Base-by-base conservation (phyloP, 2,888 invertebrate genomes). In the Drosophila recens region DNA sequence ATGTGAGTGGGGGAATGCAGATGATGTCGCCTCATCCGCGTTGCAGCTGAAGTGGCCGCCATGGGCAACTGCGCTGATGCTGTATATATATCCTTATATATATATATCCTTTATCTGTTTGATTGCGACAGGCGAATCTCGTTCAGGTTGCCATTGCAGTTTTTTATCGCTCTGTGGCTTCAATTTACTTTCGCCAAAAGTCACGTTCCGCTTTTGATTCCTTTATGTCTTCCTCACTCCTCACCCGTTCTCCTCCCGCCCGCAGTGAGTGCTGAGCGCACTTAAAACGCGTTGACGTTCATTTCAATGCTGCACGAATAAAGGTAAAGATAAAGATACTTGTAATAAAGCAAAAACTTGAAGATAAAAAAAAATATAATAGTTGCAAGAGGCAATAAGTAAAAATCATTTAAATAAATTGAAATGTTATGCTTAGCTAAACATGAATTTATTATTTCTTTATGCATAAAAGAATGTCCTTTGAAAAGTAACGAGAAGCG, bases 141-240 rank as follows among this genome's bases (percentile, higher is more conserved):
- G 76, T 74, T 82, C 80, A 81, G 74, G 84, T 89, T 89, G 87
- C 67, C 84, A 84, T 84, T 68, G 81, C 82, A 82, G 57, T 68
- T 74, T 75, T 81, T 87, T 76, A 86, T 88, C 68, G 71, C 74
- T 63, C 70, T 71, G 72, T 56, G 80, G 72, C 86, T 78, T 80
- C 75, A 77, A 80, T 85, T 88, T 75, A 68, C 67, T 68, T 81
- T 67, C 52, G 73, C 72, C 76, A 76, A 81, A 85, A 85, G 84
- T 85, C 84, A 85, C 84, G 84, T 89, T 85, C 57, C 67, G 67
- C 49, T 58, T 69, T 65, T 72, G 84, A 87, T 87, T 89, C 67
- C 53, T 71, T 74, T 75, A 57, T 74, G 82, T 52, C 49, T n/a
- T 40, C n/a, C 30, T 20, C n/a, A 30, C 42, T 57, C 11, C 17